Conservation (phyloP, 1,140 invertebrate genomes). For the Brachionus manjavacas region DNA sequence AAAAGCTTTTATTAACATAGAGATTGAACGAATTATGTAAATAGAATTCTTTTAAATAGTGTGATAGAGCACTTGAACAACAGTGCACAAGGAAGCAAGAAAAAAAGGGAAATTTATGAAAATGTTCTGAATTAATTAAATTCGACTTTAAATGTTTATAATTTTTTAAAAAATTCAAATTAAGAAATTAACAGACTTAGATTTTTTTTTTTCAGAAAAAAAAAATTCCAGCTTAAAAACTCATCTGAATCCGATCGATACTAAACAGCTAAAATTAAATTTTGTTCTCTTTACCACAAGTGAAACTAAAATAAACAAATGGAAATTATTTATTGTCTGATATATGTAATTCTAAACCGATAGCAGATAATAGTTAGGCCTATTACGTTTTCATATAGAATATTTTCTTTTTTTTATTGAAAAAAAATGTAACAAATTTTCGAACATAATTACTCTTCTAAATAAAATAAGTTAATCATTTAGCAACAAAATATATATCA, state of each 20-base stretch:
- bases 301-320: slow-evolving; percentile 6
- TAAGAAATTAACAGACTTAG: too few relatives aligned
- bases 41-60: not conserved
- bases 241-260: not conserved
- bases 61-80: not conserved
- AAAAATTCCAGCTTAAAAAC: not conserved
- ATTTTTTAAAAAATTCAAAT: not conserved
- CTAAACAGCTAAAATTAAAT: not conserved
- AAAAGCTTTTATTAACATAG: not conserved
- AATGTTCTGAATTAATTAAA: not conserved
- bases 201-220: not conserved
- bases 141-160: not conserved
- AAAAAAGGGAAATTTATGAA: not conserved
- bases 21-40: not conserved
- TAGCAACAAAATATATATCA: not conserved
- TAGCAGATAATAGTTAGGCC: not conserved
- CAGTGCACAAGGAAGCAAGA: not conserved
- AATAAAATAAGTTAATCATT: not conserved
- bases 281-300: not conserved
- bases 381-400: not conserved
- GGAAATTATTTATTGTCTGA: not conserved
- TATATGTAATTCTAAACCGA: not conserved
- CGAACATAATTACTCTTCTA: not conserved
- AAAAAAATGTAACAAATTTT: not conserved
- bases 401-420: not conserved